Conservation (phyloP, 2,888 invertebrate genomes). For the Tetranychus truncatus region DNA sequence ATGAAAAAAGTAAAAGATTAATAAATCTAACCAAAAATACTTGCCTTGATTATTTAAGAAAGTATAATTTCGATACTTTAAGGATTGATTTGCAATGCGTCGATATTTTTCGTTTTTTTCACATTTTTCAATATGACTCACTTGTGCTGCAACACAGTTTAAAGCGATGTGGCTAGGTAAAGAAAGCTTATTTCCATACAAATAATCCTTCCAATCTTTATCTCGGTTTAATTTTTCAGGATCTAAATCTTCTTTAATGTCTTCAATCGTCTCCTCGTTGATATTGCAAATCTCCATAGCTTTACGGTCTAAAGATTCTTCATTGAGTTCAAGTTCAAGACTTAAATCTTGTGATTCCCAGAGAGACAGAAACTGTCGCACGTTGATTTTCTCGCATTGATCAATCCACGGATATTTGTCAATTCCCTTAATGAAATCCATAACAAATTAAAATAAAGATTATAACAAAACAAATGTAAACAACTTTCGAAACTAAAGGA, state of each 20-base stretch:
- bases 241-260: not conserved
- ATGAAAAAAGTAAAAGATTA: not conserved
- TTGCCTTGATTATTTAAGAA: not conserved
- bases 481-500: no score
- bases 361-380: not conserved
- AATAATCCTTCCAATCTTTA: not conserved
- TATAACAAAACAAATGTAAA: no score
- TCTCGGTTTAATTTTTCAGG: not conserved
- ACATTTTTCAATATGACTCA: conserved; percentile 13
- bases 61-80: conserved; percentile 14
- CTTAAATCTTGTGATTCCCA: not conserved
- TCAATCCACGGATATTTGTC: not conserved
- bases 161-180: not conserved
- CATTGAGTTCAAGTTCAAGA: not conserved
- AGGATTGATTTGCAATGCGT: conserved; percentile 2
- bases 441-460: not conserved
- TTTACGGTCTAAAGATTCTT: not conserved
- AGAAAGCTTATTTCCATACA: not conserved
- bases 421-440: not conserved
- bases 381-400: not conserved
- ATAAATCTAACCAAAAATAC: not conserved
- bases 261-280: not conserved
- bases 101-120: conserved; percentile 8
- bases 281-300: not conserved
- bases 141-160: not conserved